Base-by-base conservation (phyloP, 2,888 invertebrate species). In the Drosophila melanosoma region DNA sequence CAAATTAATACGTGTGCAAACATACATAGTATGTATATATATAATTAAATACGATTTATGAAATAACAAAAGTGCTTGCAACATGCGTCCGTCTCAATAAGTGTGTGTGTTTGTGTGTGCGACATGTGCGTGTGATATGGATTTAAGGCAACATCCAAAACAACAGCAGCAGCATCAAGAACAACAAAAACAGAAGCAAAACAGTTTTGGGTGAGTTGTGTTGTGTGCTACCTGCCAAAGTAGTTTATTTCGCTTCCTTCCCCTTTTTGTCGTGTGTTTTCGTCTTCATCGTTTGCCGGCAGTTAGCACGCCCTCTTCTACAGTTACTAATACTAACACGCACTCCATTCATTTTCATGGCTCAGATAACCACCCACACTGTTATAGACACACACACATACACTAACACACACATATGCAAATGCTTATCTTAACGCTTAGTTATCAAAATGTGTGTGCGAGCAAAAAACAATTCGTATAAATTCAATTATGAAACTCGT, bases 71-170 rank as follows among this genome's bases (percentile, higher is more conserved):
- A 74, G 40, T 69, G 67, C 35, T 45, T 63, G 71, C 71, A 78
- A 67, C 79, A 66, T 69, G 65, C 75, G 60, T 61, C 64, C 56
- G 56, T 67, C 56, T 56, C 52, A 40, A 68, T 59, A 29, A 29
- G 66, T 67, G 58, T 68, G 53, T 54, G 49, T 67, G 59, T 52
- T 78, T 68, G 53, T 74, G 74, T 79, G 79, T 75, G 75, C 52
- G 80, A 82, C 81, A 85, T 83, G 86, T 86, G 89, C 83, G 84
- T 87, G 81, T 89, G 69, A 83, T 82, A 83, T 81, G 76, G 67
- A 63, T 74, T 83, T 63, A 64, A 79, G 54, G 57, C 76, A 71
- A 69, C 67, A 69, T n/a, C 78, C 61, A 64, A 81, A 53, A 48
- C 71, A 76, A 69, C 71, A 70, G 23, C 74, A 69, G 32, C 73